Conservation (phyloP, 2,113 vertebrate genomes). For the Platichthys stellatus region DNA sequence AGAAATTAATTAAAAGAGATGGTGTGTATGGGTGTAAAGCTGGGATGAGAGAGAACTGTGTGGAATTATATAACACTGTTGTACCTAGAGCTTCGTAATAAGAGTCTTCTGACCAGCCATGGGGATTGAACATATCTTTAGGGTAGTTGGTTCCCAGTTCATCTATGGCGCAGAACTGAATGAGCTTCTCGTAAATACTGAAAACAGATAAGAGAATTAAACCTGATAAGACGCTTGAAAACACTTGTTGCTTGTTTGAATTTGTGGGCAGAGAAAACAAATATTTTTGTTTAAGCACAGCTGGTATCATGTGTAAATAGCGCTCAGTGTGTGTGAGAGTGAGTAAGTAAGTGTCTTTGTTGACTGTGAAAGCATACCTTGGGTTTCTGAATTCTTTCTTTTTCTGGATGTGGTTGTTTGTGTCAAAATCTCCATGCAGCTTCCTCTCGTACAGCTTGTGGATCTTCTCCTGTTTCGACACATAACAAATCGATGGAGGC, state of each 20-base stretch:
- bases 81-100: slow-evolving; percentile 94
- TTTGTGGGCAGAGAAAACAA: neutral
- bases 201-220: slow-evolving; percentile 27
- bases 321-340: neutral
- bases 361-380: slow-evolving; percentile 81
- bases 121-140: slow-evolving; percentile 99
- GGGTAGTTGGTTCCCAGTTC: slow-evolving; percentile 99
- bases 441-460: slow-evolving; percentile 94
- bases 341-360: neutral
- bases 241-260: neutral
- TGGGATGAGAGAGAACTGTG: neutral
- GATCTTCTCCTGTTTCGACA: slow-evolving; percentile 91
- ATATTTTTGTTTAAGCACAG: neutral
- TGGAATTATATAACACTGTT: slow-evolving; percentile 6
- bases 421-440: slow-evolving; percentile 94
- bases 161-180: slow-evolving; percentile 97
- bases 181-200: slow-evolving; percentile 98
- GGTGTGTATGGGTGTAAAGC: neutral
- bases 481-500: slow-evolving; percentile 13
- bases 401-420: slow-evolving; percentile 96
- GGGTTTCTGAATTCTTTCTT: slow-evolving; percentile 99
- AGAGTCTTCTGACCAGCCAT: slow-evolving; percentile 97
- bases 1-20: slow-evolving; percentile 10
- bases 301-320: neutral
- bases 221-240: neutral